Conservation (phyloP, 2,113 vertebrate species). For the Lucifuga dentata region DNA sequence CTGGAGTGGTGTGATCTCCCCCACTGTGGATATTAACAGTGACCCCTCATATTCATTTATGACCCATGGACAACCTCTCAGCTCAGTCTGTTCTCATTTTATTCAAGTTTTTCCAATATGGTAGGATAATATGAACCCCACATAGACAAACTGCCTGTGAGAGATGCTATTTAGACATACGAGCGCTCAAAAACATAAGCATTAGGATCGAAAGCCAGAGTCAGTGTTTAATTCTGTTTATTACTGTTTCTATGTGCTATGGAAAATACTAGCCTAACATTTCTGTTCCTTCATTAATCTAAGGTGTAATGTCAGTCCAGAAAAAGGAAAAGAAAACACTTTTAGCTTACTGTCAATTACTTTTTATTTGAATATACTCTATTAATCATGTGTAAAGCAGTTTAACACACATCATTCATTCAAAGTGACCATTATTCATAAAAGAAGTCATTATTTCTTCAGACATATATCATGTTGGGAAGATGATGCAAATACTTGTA, state of each 20-base stretch:
- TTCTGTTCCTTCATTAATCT: background rate
- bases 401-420: background rate
- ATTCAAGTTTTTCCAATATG: conserved; percentile 36
- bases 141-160: conserved; percentile 17
- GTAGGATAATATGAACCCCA: conserved; percentile 17
- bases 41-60: conserved; percentile 51
- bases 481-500: background rate
- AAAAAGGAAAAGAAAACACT: background rate
- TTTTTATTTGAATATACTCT: background rate
- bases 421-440: background rate
- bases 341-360: background rate
- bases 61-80: conserved; percentile 35
- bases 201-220: background rate
- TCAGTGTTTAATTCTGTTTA: conserved; percentile 25
- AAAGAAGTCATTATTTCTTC: background rate
- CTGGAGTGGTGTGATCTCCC: conserved; percentile 26
- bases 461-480: background rate
- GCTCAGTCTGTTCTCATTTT: conserved; percentile 34
- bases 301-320: background rate
- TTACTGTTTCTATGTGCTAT: conserved; percentile 21
- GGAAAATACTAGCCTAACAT: conserved; percentile 16
- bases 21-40: conserved; percentile 56
- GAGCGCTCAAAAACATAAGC: conserved; percentile 7
- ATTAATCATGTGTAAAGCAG: conserved; percentile 10
- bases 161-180: background rate